A percentile compares a stretch with the other conserved stretches of the same genome.
Evolutionary conservation across 1,140 invertebrate species (phyloP).

Genomic region (Araneus ventricosus): DNA sequence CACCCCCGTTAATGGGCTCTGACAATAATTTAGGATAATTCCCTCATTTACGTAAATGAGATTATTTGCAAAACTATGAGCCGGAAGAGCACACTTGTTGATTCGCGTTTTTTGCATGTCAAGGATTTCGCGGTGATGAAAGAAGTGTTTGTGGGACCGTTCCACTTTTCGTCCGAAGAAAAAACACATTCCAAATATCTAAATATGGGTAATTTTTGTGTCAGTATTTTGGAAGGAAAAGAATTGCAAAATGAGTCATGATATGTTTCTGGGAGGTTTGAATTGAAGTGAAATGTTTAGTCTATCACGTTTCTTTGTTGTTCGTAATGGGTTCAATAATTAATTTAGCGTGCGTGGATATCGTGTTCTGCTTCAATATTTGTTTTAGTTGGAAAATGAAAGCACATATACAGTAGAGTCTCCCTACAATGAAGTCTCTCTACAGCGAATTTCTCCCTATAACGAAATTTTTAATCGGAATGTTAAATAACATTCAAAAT

Average conservation of each 20-base stretch:
- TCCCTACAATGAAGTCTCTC: too few relatives aligned
- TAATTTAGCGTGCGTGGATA: background rate
- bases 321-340: background rate
- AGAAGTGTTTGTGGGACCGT: background rate
- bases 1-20: background rate
- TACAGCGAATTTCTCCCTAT: too few relatives aligned
- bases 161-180: background rate
- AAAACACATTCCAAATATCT: background rate
- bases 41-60: slow-evolving; percentile 7
- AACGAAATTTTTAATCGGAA: too few relatives aligned
- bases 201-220: background rate
- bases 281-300: background rate
- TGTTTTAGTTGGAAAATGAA: background rate
- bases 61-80: background rate
- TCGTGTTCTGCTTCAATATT: background rate
- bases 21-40: slow-evolving; percentile 5
- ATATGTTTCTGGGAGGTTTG: background rate
- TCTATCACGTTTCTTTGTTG: background rate
- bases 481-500: too few relatives aligned
- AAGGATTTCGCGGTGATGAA: background rate
- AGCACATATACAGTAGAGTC: too few relatives aligned
- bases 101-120: background rate
- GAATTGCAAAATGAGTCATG: background rate
- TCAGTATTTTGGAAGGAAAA: background rate
- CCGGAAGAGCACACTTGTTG: background rate